phyloP scores from a whole-genome alignment of 37 sponge, comb jelly and placozoan species.

The Cladorhizidae sp. region DNA sequence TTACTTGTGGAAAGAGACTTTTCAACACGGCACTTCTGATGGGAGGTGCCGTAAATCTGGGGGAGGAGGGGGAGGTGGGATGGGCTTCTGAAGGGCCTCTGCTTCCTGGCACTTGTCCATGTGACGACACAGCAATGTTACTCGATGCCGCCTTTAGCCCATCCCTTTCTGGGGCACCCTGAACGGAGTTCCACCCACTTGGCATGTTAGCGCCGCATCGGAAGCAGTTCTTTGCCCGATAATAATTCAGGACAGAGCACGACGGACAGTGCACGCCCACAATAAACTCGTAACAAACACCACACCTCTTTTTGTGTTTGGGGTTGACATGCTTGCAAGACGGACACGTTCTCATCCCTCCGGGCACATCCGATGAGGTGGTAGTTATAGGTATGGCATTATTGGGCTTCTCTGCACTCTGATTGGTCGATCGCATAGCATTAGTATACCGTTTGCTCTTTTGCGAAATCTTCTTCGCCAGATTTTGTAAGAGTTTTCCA shows the following conservation, averaged over 20 bases:
- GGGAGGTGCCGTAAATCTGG: conserved; percentile 51
- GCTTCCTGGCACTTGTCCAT: neutral
- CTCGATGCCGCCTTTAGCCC: neutral
- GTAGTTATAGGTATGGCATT: neutral
- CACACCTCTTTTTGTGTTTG: conserved; percentile 60
- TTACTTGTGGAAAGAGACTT: conserved; percentile 52
- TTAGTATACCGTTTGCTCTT: conserved; percentile 38
- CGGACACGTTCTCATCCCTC: conserved; percentile 28
- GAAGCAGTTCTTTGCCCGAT: conserved; percentile 41
- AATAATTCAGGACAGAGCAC: conserved; percentile 63
- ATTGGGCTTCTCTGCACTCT: neutral
- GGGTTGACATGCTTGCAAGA: conserved; percentile 50
- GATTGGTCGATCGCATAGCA: neutral
- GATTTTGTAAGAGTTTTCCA: conserved; percentile 23
- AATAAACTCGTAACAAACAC: conserved; percentile 43
- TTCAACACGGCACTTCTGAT: conserved; percentile 66
- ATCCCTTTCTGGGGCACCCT: neutral
- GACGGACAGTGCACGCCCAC: conserved; percentile 57
- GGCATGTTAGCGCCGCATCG: conserved; percentile 31
- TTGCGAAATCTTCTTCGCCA: conserved; percentile 62
- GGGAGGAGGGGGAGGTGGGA: conserved; percentile 19
- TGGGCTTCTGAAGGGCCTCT: conserved; percentile 20
- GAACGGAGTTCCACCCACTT: neutral
- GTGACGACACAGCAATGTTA: neutral
- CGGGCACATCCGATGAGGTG: neutral